These are phyloP conservation scores for Sesia bembeciformis DNA, from an alignment of 2,888 invertebrate genomes.

Conservation along the genomic window DNA sequence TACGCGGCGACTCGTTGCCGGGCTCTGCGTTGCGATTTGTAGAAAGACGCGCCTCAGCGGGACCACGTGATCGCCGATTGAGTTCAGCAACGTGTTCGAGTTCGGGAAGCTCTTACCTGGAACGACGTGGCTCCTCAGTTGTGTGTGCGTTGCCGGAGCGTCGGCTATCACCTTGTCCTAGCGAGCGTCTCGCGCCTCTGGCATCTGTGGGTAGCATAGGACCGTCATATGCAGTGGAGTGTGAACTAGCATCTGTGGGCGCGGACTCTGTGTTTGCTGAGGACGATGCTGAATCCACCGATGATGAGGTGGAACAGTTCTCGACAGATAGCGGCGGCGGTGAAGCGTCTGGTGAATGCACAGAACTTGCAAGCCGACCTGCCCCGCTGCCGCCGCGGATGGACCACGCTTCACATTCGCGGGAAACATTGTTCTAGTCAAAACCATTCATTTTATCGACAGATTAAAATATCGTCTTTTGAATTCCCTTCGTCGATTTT, in stretches of 20 bases:
- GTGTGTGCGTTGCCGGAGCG: conserved; percentile 84
- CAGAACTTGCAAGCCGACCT: conserved; percentile 57
- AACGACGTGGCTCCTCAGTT: conserved; percentile 86
- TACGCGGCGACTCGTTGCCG: conserved; percentile 75
- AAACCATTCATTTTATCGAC: conserved; percentile 31
- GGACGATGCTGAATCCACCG: conserved; percentile 82
- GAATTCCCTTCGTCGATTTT: conserved; percentile 3
- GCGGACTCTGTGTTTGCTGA: conserved; percentile 88
- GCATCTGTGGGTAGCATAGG: conserved; percentile 87
- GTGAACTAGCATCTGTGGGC: conserved; percentile 80
- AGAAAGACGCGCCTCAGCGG: conserved; percentile 66
- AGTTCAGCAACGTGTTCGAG: conserved; percentile 91
- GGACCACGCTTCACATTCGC: conserved; percentile 76
- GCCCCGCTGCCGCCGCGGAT: conserved; percentile 40
- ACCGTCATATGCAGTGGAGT: conserved; percentile 79
- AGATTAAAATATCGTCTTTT: conserved; percentile 55
- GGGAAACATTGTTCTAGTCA: conserved; percentile 86
- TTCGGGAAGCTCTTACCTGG: conserved; percentile 88
- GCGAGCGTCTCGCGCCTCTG: conserved; percentile 80
- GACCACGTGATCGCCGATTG: conserved; percentile 74
- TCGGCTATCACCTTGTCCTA: conserved; percentile 85
- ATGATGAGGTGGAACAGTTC: conserved; percentile 88
- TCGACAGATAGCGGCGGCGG: conserved; percentile 86
- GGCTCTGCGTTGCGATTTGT: conserved; percentile 72
- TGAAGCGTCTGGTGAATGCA: conserved; percentile 50